Base-by-base conservation (phyloP, 1,140 invertebrate species). In the Calliopsis andreniformis region DNA sequence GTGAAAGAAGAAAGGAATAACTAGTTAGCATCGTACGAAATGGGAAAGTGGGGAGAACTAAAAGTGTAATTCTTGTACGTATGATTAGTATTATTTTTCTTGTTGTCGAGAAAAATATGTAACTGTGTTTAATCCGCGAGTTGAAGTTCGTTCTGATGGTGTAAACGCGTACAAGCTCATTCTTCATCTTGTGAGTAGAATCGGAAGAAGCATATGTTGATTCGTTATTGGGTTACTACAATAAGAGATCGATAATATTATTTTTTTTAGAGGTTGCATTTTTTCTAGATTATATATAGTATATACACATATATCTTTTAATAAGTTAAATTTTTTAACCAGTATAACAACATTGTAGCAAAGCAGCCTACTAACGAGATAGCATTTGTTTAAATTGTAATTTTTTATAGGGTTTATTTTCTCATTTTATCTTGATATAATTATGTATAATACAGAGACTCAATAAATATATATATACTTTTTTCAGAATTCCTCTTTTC, bases 381-480 rank as follows among this genome's bases (percentile, higher is more conserved):
- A 80, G 23, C 49, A 58, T 82, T 75, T 70, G 39, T 64, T 45
- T 76, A 10, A 78, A 66, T 53, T 70, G 64, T 76, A 80, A 67
- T 67, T 78, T 63, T 81, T 81, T 78, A 62, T 23, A 23, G 16
- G 62, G 28, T 49, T 55, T 69, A 35, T 45, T 56, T 66, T 62
- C 63, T 66, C 80, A 83, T 78, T 72, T 81, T 80, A 82, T 67
- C 53, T 75, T 78, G 64, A 70, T 82, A 83, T 63, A 69, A 77
- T 75, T 70, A 78, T 83, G 62, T 83, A 83, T 75, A 73, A 82
- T 83, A 78, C 64, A 82, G 62, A 83, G 70, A 72, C 67, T 70
- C 68, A 83, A 83, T 83, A 82, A 82, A 82, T 63, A 75, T 83
- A 79, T 82, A 83, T 83, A 79, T 82, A 83, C 80, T 77, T 83